Percentiles rank a stretch among this genome's conserved stretches.
phyloP scores from a whole-genome alignment of 2,888 invertebrate species.

The Desoria tigrina region DNA sequence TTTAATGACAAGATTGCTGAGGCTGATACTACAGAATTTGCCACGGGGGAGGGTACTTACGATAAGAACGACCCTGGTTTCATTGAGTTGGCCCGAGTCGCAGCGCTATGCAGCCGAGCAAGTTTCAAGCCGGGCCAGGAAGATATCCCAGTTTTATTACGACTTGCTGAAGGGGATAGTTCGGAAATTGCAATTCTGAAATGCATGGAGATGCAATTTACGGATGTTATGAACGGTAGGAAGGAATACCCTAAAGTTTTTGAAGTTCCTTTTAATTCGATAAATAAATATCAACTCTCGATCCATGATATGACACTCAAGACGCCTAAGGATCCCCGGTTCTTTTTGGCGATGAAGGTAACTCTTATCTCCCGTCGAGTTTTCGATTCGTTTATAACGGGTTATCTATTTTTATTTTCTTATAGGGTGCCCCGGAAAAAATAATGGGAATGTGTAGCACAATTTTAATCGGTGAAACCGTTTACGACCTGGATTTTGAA shows the following conservation, averaged over 20 bases:
- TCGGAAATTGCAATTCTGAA: slow-evolving; percentile 40
- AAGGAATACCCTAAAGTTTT: slow-evolving; percentile 34
- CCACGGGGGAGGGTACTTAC: slow-evolving; percentile 12
- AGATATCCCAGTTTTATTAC: background rate
- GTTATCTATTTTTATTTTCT: too few species aligned
- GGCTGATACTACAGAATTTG: slow-evolving; percentile 21
- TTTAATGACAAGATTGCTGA: slow-evolving; percentile 18
- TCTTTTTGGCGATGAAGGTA: slow-evolving; percentile 8
- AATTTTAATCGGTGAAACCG: slow-evolving; percentile 18
- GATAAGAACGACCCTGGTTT: slow-evolving; percentile 32
- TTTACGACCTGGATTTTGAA: slow-evolving; percentile 1
- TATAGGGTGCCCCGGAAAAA: slow-evolving; percentile 28
- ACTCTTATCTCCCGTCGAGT: too few species aligned
- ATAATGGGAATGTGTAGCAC: slow-evolving; percentile 16
- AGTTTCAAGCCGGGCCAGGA: slow-evolving; percentile 32
- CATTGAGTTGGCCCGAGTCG: slow-evolving; percentile 31
- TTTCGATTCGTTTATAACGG: too few species aligned
- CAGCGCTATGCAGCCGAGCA: slow-evolving; percentile 35
- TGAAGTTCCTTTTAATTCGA: slow-evolving; percentile 45
- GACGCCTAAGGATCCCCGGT: background rate
- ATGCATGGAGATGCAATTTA: slow-evolving; percentile 27
- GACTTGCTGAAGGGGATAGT: slow-evolving; percentile 20
- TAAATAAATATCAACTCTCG: slow-evolving; percentile 41
- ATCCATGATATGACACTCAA: slow-evolving; percentile 31
- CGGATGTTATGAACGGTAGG: slow-evolving; percentile 30